These are phyloP conservation scores for Geotrypetes seraphini DNA, from an alignment of 2,797 vertebrate species.

Conservation along the genomic window DNA sequence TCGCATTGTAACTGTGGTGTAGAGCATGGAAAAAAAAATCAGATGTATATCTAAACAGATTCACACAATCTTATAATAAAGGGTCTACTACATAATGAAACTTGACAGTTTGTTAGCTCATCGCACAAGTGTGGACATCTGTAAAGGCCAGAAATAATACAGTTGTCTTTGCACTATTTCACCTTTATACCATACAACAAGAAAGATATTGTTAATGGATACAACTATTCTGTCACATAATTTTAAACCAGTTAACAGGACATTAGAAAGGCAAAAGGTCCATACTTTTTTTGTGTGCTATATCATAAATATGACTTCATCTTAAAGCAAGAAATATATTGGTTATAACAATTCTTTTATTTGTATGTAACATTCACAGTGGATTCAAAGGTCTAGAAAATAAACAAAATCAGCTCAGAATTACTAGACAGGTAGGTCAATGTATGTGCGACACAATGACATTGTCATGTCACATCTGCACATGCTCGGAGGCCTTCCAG, in stretches of 20 bases:
- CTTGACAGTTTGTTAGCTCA: slow-evolving; percentile 32
- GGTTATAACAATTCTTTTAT: too few species aligned
- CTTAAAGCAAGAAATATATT: slow-evolving; percentile 24
- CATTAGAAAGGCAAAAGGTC: slow-evolving; percentile 30
- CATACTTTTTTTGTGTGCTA: slow-evolving; percentile 7
- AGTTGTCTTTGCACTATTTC: slow-evolving; percentile 33
- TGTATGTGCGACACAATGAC: too few species aligned
- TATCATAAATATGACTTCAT: slow-evolving; percentile 17
- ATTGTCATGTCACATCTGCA: too few species aligned
- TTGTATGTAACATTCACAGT: too few species aligned
- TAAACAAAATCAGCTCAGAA: too few species aligned
- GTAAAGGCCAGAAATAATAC: slow-evolving; percentile 43
- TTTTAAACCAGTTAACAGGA: slow-evolving; percentile 30
- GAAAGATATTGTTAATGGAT: slow-evolving; percentile 27
- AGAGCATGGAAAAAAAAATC: slow-evolving; percentile 8
- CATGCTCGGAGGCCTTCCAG: too few species aligned
- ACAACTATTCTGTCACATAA: slow-evolving; percentile 22
- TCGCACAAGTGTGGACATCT: slow-evolving; percentile 39
- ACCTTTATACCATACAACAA: slow-evolving; percentile 26
- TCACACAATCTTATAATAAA: slow-evolving; percentile 27
- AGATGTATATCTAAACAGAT: slow-evolving; percentile 26
- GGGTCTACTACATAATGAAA: slow-evolving; percentile 28
- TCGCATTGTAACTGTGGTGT: slow-evolving; percentile 7
- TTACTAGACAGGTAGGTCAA: too few species aligned
- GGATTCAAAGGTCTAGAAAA: too few species aligned